Conservation (phyloP, 1,140 invertebrate species). For the Caerostris darwini region DNA sequence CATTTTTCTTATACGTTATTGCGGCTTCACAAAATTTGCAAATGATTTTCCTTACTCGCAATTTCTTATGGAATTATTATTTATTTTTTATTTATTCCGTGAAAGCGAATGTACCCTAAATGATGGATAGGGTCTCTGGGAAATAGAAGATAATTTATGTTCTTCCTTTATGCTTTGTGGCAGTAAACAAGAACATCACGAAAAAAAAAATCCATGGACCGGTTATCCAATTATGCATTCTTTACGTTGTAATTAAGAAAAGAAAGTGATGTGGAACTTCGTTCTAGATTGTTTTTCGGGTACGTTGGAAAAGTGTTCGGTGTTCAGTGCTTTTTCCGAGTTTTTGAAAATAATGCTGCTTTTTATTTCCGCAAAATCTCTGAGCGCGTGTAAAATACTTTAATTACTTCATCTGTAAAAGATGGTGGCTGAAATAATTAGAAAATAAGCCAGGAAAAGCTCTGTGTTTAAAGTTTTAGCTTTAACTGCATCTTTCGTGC, state of each 20-base stretch:
- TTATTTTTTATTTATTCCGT: neutral
- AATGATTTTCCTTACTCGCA: neutral
- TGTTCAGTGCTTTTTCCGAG: neutral
- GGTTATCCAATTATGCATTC: conserved; percentile 32
- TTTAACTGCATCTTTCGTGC: too few species aligned
- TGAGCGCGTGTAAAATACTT: neutral
- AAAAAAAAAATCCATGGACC: neutral
- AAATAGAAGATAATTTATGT: conserved; percentile 21
- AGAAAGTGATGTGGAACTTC: neutral
- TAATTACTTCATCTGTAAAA: neutral
- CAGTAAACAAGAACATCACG: neutral
- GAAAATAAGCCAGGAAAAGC: neutral
- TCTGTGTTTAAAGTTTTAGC: too few species aligned
- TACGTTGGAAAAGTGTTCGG: neutral
- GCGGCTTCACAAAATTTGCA: neutral
- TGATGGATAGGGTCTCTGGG: conserved; percentile 2
- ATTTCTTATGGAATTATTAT: conserved; percentile 3
- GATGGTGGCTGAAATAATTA: neutral
- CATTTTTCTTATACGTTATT: neutral
- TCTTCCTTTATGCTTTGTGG: neutral
- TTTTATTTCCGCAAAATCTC: neutral
- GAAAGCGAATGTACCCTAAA: neutral
- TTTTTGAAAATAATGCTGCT: conserved; percentile 1
- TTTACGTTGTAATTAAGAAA: conserved; percentile 19
- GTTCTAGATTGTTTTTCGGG: neutral